These are phyloP conservation scores for Cinclus cinclus DNA, from an alignment of 2,113 vertebrate genomes.

Conservation along the genomic window DNA sequence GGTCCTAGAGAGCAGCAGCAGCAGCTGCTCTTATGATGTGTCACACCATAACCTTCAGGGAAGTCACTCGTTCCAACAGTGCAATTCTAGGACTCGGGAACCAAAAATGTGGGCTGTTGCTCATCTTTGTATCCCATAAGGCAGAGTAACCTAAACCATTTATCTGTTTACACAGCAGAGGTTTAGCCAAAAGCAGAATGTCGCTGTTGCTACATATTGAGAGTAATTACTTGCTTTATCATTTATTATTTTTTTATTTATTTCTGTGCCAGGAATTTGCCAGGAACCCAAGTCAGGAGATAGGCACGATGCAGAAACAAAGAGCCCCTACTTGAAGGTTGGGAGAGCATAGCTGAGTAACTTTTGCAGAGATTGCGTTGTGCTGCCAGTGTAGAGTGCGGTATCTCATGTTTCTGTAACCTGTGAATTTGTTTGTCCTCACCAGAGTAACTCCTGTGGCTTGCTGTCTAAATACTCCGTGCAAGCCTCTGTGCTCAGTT, in stretches of 20 bases:
- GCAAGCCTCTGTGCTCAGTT: not conserved
- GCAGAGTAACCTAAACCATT: not conserved
- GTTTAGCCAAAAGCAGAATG: slow-evolving; percentile 8
- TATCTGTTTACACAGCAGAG: slow-evolving; percentile 31
- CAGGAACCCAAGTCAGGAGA: not conserved
- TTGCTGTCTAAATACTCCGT: not conserved
- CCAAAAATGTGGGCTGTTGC: slow-evolving; percentile 50
- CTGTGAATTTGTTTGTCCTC: slow-evolving; percentile 21
- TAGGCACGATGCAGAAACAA: not conserved
- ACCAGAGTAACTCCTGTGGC: not conserved
- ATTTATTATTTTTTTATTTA: not conserved
- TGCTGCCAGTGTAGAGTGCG: not conserved
- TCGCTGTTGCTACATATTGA: not conserved
- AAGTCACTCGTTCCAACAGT: slow-evolving; percentile 4
- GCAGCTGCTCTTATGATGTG: slow-evolving; percentile 43
- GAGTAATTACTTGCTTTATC: slow-evolving; percentile 9
- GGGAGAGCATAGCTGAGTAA: not conserved
- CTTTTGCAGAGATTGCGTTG: not conserved
- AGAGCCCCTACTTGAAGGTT: not conserved
- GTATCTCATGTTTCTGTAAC: not conserved
- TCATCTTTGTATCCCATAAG: slow-evolving; percentile 41
- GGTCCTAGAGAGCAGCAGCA: not conserved
- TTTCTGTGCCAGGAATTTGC: not conserved
- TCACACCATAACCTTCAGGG: slow-evolving; percentile 41
- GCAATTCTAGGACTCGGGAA: not conserved